Conservation (phyloP, 2,797 vertebrate species). For the Microctenopoma steveboyesi region DNA sequence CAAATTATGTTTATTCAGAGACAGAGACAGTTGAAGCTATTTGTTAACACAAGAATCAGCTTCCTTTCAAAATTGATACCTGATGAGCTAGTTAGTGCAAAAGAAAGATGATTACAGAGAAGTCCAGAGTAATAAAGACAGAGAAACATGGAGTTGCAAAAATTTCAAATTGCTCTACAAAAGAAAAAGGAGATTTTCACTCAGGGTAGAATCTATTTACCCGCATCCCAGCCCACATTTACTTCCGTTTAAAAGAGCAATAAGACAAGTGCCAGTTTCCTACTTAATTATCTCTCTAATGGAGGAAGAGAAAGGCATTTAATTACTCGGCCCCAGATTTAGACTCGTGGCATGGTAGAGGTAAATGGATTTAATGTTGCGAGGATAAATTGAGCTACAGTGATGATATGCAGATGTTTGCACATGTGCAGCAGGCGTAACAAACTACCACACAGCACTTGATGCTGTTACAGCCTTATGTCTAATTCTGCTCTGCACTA, state of each 20-base stretch:
- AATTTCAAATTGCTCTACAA: constrained; percentile 42
- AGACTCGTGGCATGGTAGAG: constrained; percentile 74
- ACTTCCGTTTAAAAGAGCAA: constrained; percentile 64
- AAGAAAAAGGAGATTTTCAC: constrained; percentile 52
- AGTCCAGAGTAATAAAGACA: constrained; percentile 10
- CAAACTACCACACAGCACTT: constrained; percentile 55
- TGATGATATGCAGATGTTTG: constrained; percentile 81
- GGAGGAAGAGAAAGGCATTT: constrained; percentile 83
- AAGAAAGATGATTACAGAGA: constrained; percentile 11
- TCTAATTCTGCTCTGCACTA: constrained; percentile 48
- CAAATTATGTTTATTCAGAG: constrained; percentile 12
- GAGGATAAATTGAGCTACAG: constrained; percentile 74
- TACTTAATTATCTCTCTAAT: constrained; percentile 84
- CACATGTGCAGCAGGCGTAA: constrained; percentile 73
- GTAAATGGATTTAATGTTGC: constrained; percentile 84
- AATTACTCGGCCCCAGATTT: constrained; percentile 82
- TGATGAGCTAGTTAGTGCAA: constrained; percentile 19
- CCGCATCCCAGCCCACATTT: constrained; percentile 45
- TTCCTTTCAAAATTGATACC: neutral
- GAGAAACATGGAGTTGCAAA: constrained; percentile 24
- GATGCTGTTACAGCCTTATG: constrained; percentile 46
- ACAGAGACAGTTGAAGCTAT: constrained; percentile 8
- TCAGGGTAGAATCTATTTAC: constrained; percentile 67
- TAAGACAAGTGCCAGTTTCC: constrained; percentile 72
- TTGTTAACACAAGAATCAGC: constrained; percentile 8